A percentile compares a stretch with the other conserved stretches of the same genome.
Evolutionary conservation across 2,113 vertebrate genomes (phyloP).

Genomic region (Struthidea cinerea): DNA sequence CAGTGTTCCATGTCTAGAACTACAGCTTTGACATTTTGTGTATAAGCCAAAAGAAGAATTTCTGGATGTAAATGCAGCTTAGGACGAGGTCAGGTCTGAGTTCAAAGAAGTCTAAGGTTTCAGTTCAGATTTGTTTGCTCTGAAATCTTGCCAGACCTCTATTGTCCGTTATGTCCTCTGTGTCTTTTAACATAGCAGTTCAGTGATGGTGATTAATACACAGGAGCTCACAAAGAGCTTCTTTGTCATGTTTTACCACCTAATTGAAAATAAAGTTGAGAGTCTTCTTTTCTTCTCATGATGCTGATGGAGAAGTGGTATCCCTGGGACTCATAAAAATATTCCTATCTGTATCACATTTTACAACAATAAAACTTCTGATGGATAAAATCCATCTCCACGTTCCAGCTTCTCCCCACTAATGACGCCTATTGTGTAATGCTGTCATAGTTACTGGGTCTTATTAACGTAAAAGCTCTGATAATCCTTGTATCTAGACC

Average conservation of each 20-base stretch:
- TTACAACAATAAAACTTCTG: background rate
- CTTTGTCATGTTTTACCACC: background rate
- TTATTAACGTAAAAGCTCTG: background rate
- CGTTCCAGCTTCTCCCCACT: background rate
- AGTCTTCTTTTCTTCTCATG: background rate
- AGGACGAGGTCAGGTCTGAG: background rate
- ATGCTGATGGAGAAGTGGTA: background rate
- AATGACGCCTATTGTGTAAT: background rate
- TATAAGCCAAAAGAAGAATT: background rate
- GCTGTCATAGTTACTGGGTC: background rate
- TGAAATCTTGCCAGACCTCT: background rate
- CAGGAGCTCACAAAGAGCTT: background rate
- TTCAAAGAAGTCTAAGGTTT: conserved; percentile 23
- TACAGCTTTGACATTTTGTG: background rate
- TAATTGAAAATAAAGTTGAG: conserved; percentile 4
- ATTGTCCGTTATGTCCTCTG: background rate
- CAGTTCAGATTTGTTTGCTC: background rate
- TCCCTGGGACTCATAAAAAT: conserved; percentile 19
- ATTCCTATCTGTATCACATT: background rate
- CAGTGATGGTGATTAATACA: background rate
- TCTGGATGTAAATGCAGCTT: background rate
- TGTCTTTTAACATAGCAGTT: background rate
- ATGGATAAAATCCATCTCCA: background rate
- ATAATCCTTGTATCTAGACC: background rate
- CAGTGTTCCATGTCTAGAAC: background rate